Conservation (phyloP, 2,113 vertebrate species). For the Atractosteus spatula region DNA sequence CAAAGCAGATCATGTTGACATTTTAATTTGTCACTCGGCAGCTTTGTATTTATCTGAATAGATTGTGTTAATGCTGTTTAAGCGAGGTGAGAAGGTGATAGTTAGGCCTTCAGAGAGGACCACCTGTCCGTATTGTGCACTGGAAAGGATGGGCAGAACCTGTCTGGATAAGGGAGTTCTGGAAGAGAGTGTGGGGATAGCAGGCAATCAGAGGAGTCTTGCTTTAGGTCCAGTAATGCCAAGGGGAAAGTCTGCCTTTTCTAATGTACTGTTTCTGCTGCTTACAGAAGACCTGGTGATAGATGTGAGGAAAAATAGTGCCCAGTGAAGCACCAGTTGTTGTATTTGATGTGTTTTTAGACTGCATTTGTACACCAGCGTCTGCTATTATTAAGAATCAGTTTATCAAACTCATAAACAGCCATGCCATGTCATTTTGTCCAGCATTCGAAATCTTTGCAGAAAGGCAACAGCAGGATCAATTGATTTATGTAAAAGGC, state of each 20-base stretch:
- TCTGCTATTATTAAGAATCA: too few species aligned
- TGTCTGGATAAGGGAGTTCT: conserved; percentile 1
- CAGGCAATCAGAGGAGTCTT: conserved; percentile 20
- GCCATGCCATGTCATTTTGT: too few species aligned
- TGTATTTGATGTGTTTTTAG: too few species aligned
- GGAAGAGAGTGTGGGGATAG: background rate
- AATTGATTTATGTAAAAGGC: too few species aligned
- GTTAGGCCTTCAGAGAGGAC: conserved; percentile 11
- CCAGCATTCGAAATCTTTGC: too few species aligned
- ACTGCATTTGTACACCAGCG: too few species aligned
- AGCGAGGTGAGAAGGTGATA: conserved; percentile 6
- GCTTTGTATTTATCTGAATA: conserved; percentile 8
- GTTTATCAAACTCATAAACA: too few species aligned
- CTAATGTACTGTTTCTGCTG: too few species aligned
- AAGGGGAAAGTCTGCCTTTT: conserved; percentile 27
- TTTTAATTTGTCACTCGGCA: conserved; percentile 7
- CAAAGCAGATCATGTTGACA: conserved; percentile 13
- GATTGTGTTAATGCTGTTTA: too few species aligned
- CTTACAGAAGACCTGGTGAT: conserved; percentile 28
- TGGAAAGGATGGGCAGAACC: conserved; percentile 1
- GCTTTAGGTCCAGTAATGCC: conserved; percentile 30
- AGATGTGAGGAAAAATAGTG: background rate
- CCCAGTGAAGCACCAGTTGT: too few species aligned
- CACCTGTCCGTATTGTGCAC: conserved; percentile 33
- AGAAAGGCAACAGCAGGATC: too few species aligned